Conservation (phyloP, 1,140 invertebrate species). For the Glomeris maerens region DNA sequence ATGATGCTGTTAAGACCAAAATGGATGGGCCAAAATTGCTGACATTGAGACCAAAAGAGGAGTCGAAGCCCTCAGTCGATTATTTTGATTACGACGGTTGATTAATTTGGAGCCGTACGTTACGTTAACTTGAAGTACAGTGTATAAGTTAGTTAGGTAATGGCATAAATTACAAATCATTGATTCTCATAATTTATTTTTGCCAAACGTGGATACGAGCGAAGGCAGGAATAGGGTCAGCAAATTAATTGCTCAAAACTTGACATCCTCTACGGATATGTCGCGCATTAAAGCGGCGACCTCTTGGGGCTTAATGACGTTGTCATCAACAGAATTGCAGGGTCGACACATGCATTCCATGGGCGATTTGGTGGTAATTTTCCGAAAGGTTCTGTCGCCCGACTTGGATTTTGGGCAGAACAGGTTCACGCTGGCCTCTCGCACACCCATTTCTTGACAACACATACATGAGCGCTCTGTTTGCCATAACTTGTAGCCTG, state of each 20-base stretch:
- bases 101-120: background rate
- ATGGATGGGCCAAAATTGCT: too few relatives aligned
- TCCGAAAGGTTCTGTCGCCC: conserved; percentile 68
- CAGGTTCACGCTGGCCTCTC: conserved; percentile 71
- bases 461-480: conserved; percentile 89
- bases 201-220: too few relatives aligned
- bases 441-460: conserved; percentile 81
- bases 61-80: conserved; percentile 3
- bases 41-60: too few relatives aligned
- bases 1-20: too few relatives aligned
- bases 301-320: conserved; percentile 73
- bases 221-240: too few relatives aligned
- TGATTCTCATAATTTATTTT: background rate
- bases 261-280: conserved; percentile 37
- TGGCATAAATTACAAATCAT: background rate
- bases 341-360: conserved; percentile 86
- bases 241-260: too few relatives aligned
- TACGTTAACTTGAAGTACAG: background rate
- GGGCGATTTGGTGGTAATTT: conserved; percentile 73
- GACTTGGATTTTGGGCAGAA: conserved; percentile 76
- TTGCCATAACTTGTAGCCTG: conserved; percentile 91
- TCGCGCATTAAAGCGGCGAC: conserved; percentile 73
- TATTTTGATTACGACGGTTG: conserved; percentile 18
- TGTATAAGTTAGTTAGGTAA: background rate
- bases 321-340: conserved; percentile 74